Conservation (phyloP, 2,888 invertebrate genomes). For the Papilio protenor region DNA sequence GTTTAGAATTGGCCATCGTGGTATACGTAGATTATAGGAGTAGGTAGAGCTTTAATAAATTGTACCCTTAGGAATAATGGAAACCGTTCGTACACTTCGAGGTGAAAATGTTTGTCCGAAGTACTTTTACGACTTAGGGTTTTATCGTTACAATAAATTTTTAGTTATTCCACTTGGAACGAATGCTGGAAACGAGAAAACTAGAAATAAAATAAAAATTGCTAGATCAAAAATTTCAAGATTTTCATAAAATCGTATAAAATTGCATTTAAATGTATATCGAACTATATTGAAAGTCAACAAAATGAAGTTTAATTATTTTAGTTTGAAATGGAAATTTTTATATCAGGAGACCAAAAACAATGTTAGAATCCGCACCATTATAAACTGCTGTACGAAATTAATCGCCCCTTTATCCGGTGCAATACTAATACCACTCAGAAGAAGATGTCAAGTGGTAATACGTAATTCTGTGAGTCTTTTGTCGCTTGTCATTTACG, state of each 20-base stretch:
- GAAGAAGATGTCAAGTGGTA: no score
- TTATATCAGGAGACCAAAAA: no score
- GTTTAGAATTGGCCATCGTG: conserved; percentile 17
- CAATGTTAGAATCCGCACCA: no score
- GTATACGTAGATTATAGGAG: background rate
- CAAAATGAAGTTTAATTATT: no score
- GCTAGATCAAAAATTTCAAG: background rate
- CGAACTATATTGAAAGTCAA: no score
- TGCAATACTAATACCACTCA: no score
- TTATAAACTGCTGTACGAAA: no score
- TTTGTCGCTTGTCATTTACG: no score
- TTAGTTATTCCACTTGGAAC: background rate
- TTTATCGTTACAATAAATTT: conserved; percentile 16
- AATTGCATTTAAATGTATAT: no score
- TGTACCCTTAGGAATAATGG: conserved; percentile 31
- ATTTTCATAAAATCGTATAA: background rate
- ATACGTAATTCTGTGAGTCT: no score
- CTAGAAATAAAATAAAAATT: background rate
- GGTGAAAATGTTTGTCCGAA: conserved; percentile 12
- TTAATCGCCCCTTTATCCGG: no score
- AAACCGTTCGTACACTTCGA: conserved; percentile 19
- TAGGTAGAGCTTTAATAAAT: conserved; percentile 26
- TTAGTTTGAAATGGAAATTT: no score
- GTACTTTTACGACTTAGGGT: background rate
- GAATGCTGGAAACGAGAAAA: background rate